phyloP scores from a whole-genome alignment of 2,797 vertebrate genomes.

The Gallirallus australis region DNA sequence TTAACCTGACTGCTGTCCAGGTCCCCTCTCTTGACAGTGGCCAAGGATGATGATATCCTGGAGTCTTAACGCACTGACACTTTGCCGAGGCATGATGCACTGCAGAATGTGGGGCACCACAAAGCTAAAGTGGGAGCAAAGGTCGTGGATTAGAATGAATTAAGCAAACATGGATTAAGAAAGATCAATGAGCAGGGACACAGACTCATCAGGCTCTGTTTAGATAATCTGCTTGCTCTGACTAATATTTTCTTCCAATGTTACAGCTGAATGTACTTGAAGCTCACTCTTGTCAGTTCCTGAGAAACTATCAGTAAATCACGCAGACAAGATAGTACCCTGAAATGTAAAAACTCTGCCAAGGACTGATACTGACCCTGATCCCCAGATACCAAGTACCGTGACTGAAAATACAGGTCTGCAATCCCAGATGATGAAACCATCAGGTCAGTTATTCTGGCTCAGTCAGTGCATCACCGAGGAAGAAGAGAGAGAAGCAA shows the following conservation, averaged over 20 bases:
- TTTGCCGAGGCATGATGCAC: background rate
- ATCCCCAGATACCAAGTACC: background rate
- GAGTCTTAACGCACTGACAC: background rate
- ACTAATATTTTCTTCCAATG: slow-evolving; percentile 44
- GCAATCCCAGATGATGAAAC: slow-evolving; percentile 40
- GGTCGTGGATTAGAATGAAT: slow-evolving; percentile 66
- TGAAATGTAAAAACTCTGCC: slow-evolving; percentile 35
- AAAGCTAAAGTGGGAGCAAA: slow-evolving; percentile 53
- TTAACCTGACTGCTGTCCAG: background rate
- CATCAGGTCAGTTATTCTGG: slow-evolving; percentile 35
- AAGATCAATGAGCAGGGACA: slow-evolving; percentile 63
- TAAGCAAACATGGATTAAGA: slow-evolving; percentile 68
- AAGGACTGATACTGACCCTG: slow-evolving; percentile 23
- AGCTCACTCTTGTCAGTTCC: slow-evolving; percentile 6
- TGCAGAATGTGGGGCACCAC: slow-evolving; percentile 43
- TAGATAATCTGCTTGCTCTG: slow-evolving; percentile 54
- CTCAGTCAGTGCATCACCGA: background rate
- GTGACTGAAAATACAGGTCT: slow-evolving; percentile 24
- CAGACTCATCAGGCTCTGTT: slow-evolving; percentile 61
- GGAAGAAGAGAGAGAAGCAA: background rate
- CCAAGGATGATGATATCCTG: background rate
- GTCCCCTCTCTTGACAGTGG: background rate
- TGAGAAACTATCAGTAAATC: slow-evolving; percentile 42
- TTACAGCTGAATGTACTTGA: slow-evolving; percentile 27
- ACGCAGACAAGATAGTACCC: background rate